Evolutionary conservation across 53 echinoderm and acorn worm genomes (phyloP).

Genomic region (Stichopus horrens): DNA sequence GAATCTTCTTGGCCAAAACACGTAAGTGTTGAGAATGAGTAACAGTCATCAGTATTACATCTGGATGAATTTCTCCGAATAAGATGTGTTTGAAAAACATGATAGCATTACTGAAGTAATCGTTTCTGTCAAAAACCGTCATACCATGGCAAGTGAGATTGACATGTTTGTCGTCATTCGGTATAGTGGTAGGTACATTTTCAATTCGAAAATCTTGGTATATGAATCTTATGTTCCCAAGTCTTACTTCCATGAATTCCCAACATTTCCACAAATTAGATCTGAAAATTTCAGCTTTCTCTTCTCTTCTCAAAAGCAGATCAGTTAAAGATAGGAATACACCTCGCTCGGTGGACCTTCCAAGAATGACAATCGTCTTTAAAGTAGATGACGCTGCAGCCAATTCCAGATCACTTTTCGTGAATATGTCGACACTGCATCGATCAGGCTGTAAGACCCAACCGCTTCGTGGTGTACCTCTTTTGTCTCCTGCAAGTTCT

Average conservation of each 20-base stretch:
- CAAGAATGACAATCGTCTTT: slow-evolving; percentile 9
- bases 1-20: neutral
- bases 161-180: neutral
- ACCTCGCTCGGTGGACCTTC: slow-evolving; percentile 15
- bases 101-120: neutral
- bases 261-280: slow-evolving; percentile 19
- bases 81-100: neutral
- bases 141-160: neutral
- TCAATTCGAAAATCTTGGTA: slow-evolving; percentile 27
- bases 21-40: neutral
- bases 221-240: slow-evolving; percentile 2
- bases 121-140: neutral
- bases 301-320: neutral
- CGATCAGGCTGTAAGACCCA: slow-evolving; percentile 3
- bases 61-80: neutral
- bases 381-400: neutral
- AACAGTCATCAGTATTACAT: neutral
- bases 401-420: neutral
- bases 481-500: neutral
- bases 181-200: neutral
- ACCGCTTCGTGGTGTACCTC: neutral
- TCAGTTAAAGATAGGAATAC: slow-evolving; percentile 6
- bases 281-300: neutral
- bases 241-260: neutral
- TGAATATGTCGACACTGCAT: slow-evolving; percentile 26